Evolutionary conservation across 1,140 invertebrate species (phyloP).

Genomic region (Steinernema feltiae): DNA sequence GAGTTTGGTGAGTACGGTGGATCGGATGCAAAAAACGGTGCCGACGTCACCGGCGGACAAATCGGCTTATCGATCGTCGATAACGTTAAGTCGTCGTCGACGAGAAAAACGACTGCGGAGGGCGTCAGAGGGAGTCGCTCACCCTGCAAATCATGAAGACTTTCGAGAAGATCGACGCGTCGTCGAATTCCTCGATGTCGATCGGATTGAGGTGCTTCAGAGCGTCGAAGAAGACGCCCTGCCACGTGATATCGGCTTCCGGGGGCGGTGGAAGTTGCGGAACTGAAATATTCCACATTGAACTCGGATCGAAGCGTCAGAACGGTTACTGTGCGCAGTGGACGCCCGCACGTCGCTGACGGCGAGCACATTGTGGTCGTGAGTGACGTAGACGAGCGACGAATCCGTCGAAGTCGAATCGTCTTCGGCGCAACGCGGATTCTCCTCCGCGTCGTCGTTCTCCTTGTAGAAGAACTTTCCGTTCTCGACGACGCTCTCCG

Average conservation of each 20-base stretch:
- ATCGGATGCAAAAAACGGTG: slow-evolving; percentile 6
- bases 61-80: not conserved
- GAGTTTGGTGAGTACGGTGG: no score
- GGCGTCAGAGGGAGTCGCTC: not conserved
- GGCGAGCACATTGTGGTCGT: slow-evolving; percentile 2
- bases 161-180: not conserved
- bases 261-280: not conserved
- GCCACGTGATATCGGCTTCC: not conserved
- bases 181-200: not conserved
- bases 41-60: no score
- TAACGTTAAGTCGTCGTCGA: no score
- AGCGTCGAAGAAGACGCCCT: not conserved
- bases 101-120: not conserved
- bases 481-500: not conserved
- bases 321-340: not conserved
- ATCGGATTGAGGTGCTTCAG: not conserved
- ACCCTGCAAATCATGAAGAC: not conserved
- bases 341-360: not conserved
- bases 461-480: not conserved
- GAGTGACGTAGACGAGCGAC: slow-evolving; percentile 7
- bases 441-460: not conserved
- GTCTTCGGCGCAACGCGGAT: not conserved
- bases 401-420: not conserved
- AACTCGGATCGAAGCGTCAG: not conserved
- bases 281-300: not conserved